Evolutionary conservation across 2,797 vertebrate species (phyloP).

Genomic region (Heteromormyrus szaboi): DNA sequence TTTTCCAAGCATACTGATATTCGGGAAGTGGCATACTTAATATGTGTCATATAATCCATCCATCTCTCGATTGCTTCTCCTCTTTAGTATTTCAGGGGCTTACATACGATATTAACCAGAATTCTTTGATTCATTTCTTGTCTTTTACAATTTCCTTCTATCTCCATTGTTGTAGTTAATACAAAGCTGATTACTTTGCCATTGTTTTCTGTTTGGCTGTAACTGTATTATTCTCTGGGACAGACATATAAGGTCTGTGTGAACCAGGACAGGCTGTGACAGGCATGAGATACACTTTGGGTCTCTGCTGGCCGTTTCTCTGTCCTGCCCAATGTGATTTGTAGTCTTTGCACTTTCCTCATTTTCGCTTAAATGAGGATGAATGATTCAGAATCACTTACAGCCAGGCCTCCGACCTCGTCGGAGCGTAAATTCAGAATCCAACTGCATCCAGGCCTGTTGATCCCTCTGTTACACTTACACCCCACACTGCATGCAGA

Average conservation of each 20-base stretch:
- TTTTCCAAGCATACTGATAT: not conserved
- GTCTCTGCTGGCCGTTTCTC: not conserved
- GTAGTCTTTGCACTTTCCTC: not conserved
- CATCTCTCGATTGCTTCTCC: not conserved
- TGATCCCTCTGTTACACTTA: not conserved
- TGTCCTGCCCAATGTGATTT: not conserved
- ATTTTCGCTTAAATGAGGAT: not conserved
- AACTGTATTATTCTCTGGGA: not conserved
- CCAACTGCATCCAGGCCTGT: not conserved
- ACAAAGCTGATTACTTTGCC: not conserved
- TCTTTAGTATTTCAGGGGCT: not conserved
- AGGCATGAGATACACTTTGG: not conserved
- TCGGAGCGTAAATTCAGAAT: not conserved
- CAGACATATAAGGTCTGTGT: not conserved
- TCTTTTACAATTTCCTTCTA: not conserved
- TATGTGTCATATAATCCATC: not conserved
- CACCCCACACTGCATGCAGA: not conserved
- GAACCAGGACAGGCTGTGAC: not conserved
- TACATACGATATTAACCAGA: not conserved
- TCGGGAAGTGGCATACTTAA: not conserved
- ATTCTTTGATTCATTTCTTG: not conserved
- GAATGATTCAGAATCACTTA: not conserved
- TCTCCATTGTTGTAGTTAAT: not conserved
- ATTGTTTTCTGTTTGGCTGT: not conserved
- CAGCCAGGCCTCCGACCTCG: not conserved